These are phyloP conservation scores for Drosophila dunni DNA, from an alignment of 1,140 invertebrate genomes.

Conservation along the genomic window DNA sequence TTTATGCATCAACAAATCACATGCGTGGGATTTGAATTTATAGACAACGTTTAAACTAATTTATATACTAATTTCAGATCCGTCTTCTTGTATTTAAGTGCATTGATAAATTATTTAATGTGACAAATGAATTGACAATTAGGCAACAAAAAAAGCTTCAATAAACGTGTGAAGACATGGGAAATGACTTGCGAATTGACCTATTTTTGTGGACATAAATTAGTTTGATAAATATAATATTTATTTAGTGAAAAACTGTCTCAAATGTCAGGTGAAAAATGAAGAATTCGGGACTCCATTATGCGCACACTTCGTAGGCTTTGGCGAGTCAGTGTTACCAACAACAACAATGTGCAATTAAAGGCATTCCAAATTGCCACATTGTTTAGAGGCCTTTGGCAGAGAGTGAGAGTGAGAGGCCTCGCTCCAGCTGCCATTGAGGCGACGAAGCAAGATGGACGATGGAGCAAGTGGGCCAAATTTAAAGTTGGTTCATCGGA, in stretches of 20 bases:
- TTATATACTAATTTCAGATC: not conserved
- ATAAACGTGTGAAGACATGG: not conserved
- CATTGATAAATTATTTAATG: not conserved
- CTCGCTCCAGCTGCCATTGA: not conserved
- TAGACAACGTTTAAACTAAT: not conserved
- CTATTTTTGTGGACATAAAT: not conserved
- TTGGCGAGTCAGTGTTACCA: not conserved
- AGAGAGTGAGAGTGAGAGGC: not conserved
- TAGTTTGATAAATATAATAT: not conserved
- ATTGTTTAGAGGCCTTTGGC: slow-evolving; percentile 26
- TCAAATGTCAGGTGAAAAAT: not conserved
- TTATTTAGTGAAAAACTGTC: not conserved
- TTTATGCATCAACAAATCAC: not conserved
- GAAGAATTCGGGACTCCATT: slow-evolving; percentile 12
- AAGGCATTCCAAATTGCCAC: slow-evolving; percentile 60
- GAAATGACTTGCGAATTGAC: not conserved
- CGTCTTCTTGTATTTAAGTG: not conserved
- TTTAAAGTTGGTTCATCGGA: no score
- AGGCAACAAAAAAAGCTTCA: not conserved
- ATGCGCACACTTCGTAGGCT: not conserved
- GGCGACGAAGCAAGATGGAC: not conserved
- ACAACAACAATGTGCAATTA: slow-evolving; percentile 52
- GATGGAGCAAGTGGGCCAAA: not conserved
- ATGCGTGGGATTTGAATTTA: not conserved
- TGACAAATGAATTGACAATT: not conserved